Evolutionary conservation across 2,113 vertebrate species (phyloP).

Genomic region (Trogon surrucura): DNA sequence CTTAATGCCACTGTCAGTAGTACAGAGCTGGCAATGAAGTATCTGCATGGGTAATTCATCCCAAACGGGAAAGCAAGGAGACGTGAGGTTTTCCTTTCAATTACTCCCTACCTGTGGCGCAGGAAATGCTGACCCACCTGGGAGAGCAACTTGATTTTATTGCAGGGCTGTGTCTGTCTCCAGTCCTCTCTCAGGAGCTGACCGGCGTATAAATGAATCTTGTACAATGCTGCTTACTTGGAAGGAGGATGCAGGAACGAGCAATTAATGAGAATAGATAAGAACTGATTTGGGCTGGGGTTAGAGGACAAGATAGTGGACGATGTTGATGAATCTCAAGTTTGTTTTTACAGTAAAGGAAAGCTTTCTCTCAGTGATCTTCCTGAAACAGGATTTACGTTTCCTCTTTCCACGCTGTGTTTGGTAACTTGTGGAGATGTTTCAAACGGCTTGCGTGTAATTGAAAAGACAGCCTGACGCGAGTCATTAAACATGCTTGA

Average conservation of each 20-base stretch:
- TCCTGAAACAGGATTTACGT: neutral
- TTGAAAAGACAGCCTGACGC: slow-evolving; percentile 20
- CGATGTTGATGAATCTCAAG: neutral
- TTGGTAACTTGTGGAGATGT: neutral
- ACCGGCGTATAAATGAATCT: neutral
- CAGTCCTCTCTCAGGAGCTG: neutral
- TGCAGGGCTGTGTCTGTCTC: neutral
- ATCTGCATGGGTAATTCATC: slow-evolving; percentile 29
- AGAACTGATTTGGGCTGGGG: neutral
- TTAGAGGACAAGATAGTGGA: neutral
- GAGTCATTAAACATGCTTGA: neutral
- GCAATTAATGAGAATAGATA: neutral
- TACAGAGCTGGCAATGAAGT: slow-evolving; percentile 3
- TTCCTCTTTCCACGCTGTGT: neutral
- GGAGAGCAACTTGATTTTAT: slow-evolving; percentile 42
- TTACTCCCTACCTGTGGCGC: neutral
- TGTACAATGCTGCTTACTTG: neutral
- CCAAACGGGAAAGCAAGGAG: slow-evolving; percentile 15
- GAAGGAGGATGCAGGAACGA: neutral
- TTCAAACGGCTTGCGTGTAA: neutral
- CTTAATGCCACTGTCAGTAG: slow-evolving; percentile 43
- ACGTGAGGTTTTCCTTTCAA: slow-evolving; percentile 53
- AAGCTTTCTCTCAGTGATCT: neutral
- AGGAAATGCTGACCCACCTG: slow-evolving; percentile 44
- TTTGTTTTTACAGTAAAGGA: neutral